These are phyloP conservation scores for cat (Felis catus) DNA, from an alignment of 2,113 vertebrate genomes.

Conservation along the genomic window DNA sequence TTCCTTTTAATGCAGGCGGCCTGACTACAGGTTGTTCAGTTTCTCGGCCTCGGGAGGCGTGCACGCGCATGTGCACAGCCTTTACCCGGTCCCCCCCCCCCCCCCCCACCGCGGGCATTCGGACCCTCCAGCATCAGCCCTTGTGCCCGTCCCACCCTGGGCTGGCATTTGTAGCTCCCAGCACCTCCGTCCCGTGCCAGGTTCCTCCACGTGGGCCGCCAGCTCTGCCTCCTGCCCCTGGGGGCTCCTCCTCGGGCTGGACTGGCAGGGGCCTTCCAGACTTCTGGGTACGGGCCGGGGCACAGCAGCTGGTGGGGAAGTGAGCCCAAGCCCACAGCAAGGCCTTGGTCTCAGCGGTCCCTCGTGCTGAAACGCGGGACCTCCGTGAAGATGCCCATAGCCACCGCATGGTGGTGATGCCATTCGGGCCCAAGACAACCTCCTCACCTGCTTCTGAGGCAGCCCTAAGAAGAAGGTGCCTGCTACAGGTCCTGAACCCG, in stretches of 20 bases:
- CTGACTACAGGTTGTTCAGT: not conserved
- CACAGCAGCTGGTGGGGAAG: not conserved
- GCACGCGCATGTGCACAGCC: not conserved
- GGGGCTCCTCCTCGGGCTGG: not conserved
- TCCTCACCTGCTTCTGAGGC: not conserved
- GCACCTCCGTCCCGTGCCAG: not conserved
- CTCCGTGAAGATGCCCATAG: not conserved
- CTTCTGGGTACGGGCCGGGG: not conserved
- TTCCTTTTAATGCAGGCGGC: not conserved
- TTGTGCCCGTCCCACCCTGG: not conserved
- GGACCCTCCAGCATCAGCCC: not conserved
- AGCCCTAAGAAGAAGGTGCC: not conserved
- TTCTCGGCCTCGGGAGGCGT: not conserved
- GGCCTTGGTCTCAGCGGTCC: not conserved
- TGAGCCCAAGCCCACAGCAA: not conserved
- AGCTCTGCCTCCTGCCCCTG: not conserved
- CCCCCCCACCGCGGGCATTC: not conserved
- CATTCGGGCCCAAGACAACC: not conserved
- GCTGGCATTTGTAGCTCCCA: not conserved
- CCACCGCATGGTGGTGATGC: not conserved
- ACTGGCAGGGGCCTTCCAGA: not conserved
- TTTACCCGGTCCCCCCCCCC: rapidly evolving
- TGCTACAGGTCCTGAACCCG: not conserved
- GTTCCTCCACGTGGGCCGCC: not conserved
- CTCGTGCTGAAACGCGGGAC: not conserved